Evolutionary conservation across 1,140 invertebrate species (phyloP).

Genomic region (Cydia strobilella): DNA sequence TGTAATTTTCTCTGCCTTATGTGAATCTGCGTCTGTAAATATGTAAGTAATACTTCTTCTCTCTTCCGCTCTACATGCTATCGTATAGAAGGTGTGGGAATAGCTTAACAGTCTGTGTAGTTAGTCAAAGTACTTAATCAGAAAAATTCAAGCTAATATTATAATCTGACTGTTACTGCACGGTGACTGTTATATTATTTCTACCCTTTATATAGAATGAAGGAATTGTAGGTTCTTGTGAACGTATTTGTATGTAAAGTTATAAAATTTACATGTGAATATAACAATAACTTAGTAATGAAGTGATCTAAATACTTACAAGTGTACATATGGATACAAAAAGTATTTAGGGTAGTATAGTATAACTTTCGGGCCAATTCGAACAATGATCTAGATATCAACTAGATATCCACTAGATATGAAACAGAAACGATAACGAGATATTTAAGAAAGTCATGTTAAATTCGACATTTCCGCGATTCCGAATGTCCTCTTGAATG

Average conservation of each 20-base stretch:
- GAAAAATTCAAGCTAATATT: neutral
- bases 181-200: conserved; percentile 40
- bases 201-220: conserved; percentile 43
- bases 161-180: neutral
- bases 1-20: conserved; percentile 35
- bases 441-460: too few relatives aligned
- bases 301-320: conserved; percentile 47
- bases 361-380: too few relatives aligned
- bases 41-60: conserved; percentile 44
- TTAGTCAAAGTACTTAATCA: neutral
- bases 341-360: conserved; percentile 53
- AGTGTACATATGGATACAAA: conserved; percentile 65
- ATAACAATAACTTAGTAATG: conserved; percentile 71
- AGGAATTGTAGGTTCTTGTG: conserved; percentile 54
- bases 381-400: too few relatives aligned
- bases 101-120: conserved; percentile 37
- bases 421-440: too few relatives aligned
- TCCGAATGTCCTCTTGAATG: too few relatives aligned
- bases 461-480: too few relatives aligned
- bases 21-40: conserved; percentile 50
- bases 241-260: conserved; percentile 51
- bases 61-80: conserved; percentile 44
- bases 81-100: conserved; percentile 42
- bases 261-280: conserved; percentile 61
- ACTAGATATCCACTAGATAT: too few relatives aligned